Percentiles rank a stretch among this genome's conserved stretches.
Evolutionary conservation across 37 sponge, comb jelly and placozoan species (phyloP).

Genomic region (Lycopodina hypogea): DNA sequence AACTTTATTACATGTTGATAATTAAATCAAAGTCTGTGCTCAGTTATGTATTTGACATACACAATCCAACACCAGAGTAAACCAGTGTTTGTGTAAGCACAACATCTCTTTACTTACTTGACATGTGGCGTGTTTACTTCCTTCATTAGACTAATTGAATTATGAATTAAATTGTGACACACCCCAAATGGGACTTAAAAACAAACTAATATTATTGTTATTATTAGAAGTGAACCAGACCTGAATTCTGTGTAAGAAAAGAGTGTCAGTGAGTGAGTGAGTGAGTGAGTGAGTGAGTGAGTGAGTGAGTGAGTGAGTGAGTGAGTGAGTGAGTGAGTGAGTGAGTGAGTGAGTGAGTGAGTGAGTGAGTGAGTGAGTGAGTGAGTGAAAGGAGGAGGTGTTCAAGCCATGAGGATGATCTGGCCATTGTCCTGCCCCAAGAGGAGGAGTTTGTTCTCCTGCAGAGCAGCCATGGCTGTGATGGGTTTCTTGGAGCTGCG

Average conservation of each 20-base stretch:
- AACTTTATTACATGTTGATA: no score
- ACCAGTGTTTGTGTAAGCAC: no score
- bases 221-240: not conserved
- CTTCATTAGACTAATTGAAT: no score
- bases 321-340: not conserved
- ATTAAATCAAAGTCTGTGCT: no score
- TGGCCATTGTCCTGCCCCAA: slow-evolving; percentile 68
- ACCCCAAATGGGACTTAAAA: no score
- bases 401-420: slow-evolving; percentile 64
- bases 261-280: no score
- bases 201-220: not conserved
- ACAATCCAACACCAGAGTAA: no score
- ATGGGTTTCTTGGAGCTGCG: slow-evolving; percentile 27
- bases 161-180: no score
- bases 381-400: not conserved
- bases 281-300: not conserved
- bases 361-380: not conserved
- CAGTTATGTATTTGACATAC: no score
- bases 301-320: not conserved
- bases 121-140: no score
- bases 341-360: no score
- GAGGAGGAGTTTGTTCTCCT: slow-evolving; percentile 56
- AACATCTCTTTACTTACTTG: no score
- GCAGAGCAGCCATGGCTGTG: slow-evolving; percentile 42
- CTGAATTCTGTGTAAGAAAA: not conserved